Base-by-base conservation (phyloP, 2,797 vertebrate genomes). In the Diceros bicornis region DNA sequence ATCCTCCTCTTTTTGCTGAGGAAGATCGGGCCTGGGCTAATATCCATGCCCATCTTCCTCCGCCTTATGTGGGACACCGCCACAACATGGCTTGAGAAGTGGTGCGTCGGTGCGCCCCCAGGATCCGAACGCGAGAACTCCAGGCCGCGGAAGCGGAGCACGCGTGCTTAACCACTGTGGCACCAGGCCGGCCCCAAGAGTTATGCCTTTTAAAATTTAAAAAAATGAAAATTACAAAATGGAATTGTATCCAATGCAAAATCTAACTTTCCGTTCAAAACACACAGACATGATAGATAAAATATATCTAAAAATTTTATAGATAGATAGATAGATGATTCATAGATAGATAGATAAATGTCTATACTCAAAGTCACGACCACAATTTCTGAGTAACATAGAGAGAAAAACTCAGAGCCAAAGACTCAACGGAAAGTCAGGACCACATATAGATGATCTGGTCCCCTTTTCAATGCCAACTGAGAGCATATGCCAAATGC, bases 171-270 rank as follows among this genome's bases (percentile, higher is more conserved):
- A 41, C 41, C 41, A 4, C 41, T 41, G 4, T 4, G 41, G 41
- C 41, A 5, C 41, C 41, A 41, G 41, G 41, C 41, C 4, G 41
- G 41, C 41, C 37, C 82, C 34, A 32, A 57, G 44, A 83, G 86
- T 75, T n/a, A 89, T 88, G 62, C 21, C 44, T 94, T 96, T 64
- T 82, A 81, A 92, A 96, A 62, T 89, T 2, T 41, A 92, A 71
- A 97, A 86, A 93, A 32, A 11, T 66, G 17, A 94, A 75, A 91
- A 75, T 37, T 71, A 50, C 23, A 52, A 89, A 90, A 72, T 64
- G 34, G 37, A 87, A 79, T 69, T 87, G 4, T 37, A 86, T 74
- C 27, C 29, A 86, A 21, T 83, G 50, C 2, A 55, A 89, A 79
- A 71, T 93, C 11, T 93, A 97, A 79, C 2, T 29, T 27, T 89